Percentiles rank a stretch among this genome's conserved stretches.
These are phyloP conservation scores for Lycophotia porphyrea DNA, from an alignment of 2,888 invertebrate genomes.

Conservation along the genomic window DNA sequence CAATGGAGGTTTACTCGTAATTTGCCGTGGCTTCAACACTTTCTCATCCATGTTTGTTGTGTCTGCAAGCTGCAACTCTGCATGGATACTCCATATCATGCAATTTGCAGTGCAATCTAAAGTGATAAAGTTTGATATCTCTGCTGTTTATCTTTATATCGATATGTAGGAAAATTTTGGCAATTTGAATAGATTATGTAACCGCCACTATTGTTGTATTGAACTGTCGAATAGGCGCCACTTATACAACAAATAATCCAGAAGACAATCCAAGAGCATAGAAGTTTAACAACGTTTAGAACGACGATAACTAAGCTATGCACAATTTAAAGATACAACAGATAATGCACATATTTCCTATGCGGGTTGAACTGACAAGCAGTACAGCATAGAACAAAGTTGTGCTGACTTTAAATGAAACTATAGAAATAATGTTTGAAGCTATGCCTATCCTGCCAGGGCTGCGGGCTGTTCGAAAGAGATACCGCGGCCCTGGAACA, in stretches of 20 bases:
- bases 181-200: slow-evolving; percentile 5
- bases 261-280: slow-evolving; percentile 3
- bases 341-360: not conserved
- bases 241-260: slow-evolving; percentile 5
- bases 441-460: no score
- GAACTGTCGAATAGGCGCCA: slow-evolving; percentile 1
- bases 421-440: not conserved
- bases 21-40: slow-evolving; percentile 3
- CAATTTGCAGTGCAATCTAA: slow-evolving; percentile 18
- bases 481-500: no score
- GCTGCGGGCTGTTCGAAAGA: no score
- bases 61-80: slow-evolving; percentile 33
- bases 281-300: not conserved
- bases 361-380: slow-evolving; percentile 10
- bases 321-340: not conserved
- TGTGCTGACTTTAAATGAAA: not conserved
- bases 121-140: slow-evolving; percentile 3
- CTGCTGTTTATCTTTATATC: slow-evolving; percentile 11
- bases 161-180: slow-evolving; percentile 23
- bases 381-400: not conserved
- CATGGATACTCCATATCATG: slow-evolving; percentile 12
- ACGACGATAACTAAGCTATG: not conserved
- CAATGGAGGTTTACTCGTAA: slow-evolving; percentile 16
- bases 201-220: slow-evolving; percentile 7
- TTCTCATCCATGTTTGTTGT: slow-evolving; percentile 38